A percentile compares a stretch with the other conserved stretches of the same genome.
Evolutionary conservation across 2,113 vertebrate genomes (phyloP).

Genomic region (Barnardius zonarius): DNA sequence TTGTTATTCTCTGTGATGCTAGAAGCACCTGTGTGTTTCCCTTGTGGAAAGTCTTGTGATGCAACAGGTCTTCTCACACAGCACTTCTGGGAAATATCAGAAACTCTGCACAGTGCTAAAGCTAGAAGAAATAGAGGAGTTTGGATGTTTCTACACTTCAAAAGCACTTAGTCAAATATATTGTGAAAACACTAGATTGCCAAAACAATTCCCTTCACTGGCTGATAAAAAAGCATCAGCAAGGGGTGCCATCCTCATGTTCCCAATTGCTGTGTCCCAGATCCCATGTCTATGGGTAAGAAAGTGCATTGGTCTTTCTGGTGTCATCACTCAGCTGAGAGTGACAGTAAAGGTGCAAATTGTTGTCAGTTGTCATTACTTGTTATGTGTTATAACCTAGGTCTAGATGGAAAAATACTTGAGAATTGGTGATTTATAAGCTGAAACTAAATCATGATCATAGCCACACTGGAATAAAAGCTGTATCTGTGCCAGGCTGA

Average conservation of each 20-base stretch:
- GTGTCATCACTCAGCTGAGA: not conserved
- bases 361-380: not conserved
- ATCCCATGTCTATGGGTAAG: not conserved
- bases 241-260: not conserved
- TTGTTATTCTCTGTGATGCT: not conserved
- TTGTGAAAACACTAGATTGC: not conserved
- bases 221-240: not conserved
- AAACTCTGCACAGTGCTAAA: not conserved
- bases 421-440: not conserved
- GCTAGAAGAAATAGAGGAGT: not conserved
- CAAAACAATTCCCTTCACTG: not conserved
- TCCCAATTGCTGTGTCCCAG: not conserved
- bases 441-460: not conserved
- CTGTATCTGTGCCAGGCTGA: not conserved
- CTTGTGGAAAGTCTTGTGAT: not conserved
- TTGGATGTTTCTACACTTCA: not conserved
- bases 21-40: not conserved
- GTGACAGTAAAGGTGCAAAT: not conserved
- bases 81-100: slow-evolving; percentile 9
- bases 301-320: not conserved
- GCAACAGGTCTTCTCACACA: not conserved
- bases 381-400: not conserved
- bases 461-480: not conserved
- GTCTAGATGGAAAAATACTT: not conserved
- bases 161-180: not conserved